Conservation (phyloP, 2,797 vertebrate species). For the Pyrocephalus nanus region DNA sequence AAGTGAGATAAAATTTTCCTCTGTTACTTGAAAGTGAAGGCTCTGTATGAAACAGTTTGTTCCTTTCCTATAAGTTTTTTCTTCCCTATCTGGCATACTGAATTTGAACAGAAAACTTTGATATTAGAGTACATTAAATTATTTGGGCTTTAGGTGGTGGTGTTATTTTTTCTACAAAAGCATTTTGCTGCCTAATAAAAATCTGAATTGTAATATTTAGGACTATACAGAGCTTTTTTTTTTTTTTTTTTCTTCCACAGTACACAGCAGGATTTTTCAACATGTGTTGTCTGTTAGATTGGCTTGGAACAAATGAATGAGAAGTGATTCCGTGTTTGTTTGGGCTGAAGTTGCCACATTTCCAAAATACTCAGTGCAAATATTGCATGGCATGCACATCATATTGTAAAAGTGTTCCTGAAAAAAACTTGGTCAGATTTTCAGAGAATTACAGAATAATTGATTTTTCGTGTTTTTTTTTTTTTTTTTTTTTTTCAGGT, state of each 20-base stretch:
- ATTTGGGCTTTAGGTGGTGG: neutral
- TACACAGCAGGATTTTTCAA: neutral
- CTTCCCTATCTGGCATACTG: neutral
- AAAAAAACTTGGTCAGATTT: neutral
- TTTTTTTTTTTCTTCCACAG: neutral
- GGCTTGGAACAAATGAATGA: neutral
- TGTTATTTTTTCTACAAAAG: neutral
- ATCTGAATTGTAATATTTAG: neutral
- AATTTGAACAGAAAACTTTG: neutral
- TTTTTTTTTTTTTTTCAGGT: neutral
- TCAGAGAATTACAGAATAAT: neutral
- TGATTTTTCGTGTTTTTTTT: neutral
- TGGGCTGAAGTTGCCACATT: neutral
- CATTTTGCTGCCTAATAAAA: neutral
- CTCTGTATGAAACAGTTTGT: neutral
- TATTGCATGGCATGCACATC: neutral
- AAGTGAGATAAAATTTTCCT: neutral
- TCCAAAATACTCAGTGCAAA: neutral
- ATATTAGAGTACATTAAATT: neutral
- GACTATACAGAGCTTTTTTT: neutral
- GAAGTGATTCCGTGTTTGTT: neutral
- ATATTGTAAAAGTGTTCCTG: neutral
- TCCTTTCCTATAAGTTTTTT: neutral
- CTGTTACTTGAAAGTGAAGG: neutral
- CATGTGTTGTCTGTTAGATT: neutral